phyloP scores from a whole-genome alignment of 2,797 vertebrate genomes.

The Ctenosaura bakeri region DNA sequence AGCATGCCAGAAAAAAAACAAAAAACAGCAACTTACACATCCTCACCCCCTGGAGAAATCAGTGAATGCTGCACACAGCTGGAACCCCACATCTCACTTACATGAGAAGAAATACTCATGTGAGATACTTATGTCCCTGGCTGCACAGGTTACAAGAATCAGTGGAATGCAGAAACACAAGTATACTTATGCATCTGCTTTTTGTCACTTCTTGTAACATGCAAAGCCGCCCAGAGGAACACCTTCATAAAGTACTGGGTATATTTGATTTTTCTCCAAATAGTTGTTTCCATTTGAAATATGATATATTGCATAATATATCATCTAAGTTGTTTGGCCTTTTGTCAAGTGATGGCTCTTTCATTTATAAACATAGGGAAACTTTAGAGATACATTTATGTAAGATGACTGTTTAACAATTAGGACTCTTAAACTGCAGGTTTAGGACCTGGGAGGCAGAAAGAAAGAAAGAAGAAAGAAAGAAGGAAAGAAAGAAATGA shows the following conservation, averaged over 20 bases:
- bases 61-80: background rate
- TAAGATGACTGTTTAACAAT: slow-evolving; percentile 44
- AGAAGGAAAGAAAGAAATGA: background rate
- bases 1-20: background rate
- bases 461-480: background rate
- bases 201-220: slow-evolving; percentile 16
- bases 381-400: slow-evolving; percentile 40
- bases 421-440: slow-evolving; percentile 39
- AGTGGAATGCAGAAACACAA: background rate
- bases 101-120: background rate
- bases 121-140: background rate
- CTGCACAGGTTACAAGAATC: background rate
- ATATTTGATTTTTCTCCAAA: slow-evolving; percentile 16
- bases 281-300: slow-evolving; percentile 41
- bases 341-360: slow-evolving; percentile 30
- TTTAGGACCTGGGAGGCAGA: slow-evolving; percentile 36
- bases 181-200: background rate
- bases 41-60: background rate
- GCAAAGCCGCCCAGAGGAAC: background rate
- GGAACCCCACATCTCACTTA: background rate
- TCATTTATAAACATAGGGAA: slow-evolving; percentile 41
- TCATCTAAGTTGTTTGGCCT: slow-evolving; percentile 45
- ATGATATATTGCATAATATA: slow-evolving; percentile 29
- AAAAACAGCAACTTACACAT: background rate
- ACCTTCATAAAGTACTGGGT: slow-evolving; percentile 8